A percentile compares a stretch with the other conserved stretches of the same genome.
Conservation (phyloP, 2,888 invertebrate genomes). For the Uropetala carovei region DNA sequence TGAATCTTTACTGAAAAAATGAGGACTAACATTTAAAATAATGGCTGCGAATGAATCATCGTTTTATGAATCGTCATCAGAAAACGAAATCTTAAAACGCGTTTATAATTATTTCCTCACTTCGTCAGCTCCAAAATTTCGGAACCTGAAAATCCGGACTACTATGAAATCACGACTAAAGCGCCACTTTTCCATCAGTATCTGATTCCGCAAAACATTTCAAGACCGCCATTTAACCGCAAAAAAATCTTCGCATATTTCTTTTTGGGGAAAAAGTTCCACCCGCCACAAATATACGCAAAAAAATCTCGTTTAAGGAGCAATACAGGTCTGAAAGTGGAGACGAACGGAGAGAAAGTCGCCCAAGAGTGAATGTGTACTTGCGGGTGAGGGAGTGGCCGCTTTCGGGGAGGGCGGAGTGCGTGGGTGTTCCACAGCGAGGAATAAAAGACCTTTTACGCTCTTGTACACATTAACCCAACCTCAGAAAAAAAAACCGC, state of each 20-base stretch:
- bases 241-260: not conserved
- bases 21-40: no score
- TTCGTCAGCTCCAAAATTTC: no score
- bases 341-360: constrained; percentile 7
- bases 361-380: not conserved
- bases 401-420: not conserved
- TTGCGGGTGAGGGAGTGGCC: constrained; percentile 1
- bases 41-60: no score
- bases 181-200: no score
- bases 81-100: no score
- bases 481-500: constrained; percentile 23
- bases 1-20: no score
- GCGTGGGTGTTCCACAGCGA: constrained; percentile 1
- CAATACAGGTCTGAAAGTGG: constrained; percentile 18
- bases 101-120: no score
- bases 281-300: not conserved
- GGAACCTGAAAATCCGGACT: no score
- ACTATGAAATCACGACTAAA: no score
- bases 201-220: not conserved
- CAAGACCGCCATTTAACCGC: not conserved
- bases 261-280: not conserved
- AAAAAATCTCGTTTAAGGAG: not conserved
- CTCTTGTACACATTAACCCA: constrained; percentile 11
- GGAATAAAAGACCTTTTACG: constrained; percentile 16
- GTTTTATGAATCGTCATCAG: no score